A percentile compares a stretch with the other conserved stretches of the same genome.
These are phyloP conservation scores for Halichondria panicea DNA, from an alignment of 37 sponge, comb jelly and placozoan species.

Conservation along the genomic window DNA sequence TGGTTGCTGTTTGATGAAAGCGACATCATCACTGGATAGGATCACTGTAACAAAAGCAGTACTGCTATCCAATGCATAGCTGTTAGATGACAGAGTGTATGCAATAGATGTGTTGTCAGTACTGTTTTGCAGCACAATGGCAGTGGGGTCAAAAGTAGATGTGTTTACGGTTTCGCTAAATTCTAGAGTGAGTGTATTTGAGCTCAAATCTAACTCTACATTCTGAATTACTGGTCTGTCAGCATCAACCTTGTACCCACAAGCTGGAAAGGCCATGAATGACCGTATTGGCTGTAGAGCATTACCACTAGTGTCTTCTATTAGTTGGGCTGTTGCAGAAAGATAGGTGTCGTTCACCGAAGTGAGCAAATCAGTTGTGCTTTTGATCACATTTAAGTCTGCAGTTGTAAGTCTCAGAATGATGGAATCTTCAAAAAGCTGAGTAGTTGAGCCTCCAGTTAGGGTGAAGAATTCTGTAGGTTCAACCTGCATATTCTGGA, in stretches of 20 bases:
- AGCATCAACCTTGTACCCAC: constrained; percentile 46
- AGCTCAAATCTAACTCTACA: constrained; percentile 54
- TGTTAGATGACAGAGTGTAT: constrained; percentile 44
- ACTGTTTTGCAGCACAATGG: constrained; percentile 54
- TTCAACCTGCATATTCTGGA: constrained; percentile 42
- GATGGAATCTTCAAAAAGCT: constrained; percentile 41
- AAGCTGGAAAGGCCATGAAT: constrained; percentile 38
- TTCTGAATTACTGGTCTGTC: constrained; percentile 60
- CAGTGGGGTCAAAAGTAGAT: constrained; percentile 37
- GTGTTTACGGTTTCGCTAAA: constrained; percentile 90
- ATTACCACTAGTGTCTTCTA: constrained; percentile 85
- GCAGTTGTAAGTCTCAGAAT: constrained; percentile 31
- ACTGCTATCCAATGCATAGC: neutral
- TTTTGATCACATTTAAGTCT: constrained; percentile 62
- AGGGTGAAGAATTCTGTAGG: constrained; percentile 44
- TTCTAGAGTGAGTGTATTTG: constrained; percentile 40
- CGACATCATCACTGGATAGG: constrained; percentile 61
- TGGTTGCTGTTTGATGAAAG: constrained; percentile 38
- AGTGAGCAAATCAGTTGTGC: constrained; percentile 31
- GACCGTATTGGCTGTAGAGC: constrained; percentile 60
- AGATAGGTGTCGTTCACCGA: constrained; percentile 71
- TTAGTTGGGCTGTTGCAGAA: constrained; percentile 64
- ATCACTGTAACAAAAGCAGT: constrained; percentile 33
- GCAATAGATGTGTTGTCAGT: constrained; percentile 30
- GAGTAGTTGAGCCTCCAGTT: constrained; percentile 51